Evolutionary conservation across 2,797 vertebrate genomes (phyloP).

Genomic region (Sebastes melanostomus): DNA sequence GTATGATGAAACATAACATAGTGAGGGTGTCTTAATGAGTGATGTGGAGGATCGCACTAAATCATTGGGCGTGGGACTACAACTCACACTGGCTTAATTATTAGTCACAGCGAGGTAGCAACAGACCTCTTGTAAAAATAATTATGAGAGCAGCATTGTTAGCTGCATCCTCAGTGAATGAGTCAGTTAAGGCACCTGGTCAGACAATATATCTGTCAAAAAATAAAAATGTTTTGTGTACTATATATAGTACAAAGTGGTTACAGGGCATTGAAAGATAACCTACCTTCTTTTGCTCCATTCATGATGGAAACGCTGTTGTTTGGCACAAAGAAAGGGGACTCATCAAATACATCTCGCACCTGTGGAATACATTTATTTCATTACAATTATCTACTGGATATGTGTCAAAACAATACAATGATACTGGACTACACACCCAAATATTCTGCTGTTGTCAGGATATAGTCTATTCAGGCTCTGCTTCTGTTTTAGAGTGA

Average conservation of each 20-base stretch:
- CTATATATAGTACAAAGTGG: not conserved
- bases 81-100: constrained; percentile 60
- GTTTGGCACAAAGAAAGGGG: constrained; percentile 93
- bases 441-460: not conserved
- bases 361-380: constrained; percentile 81
- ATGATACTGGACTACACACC: not conserved
- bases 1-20: constrained; percentile 66
- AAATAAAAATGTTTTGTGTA: not conserved
- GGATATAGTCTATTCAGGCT: constrained; percentile 29
- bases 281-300: constrained; percentile 92
- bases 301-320: constrained; percentile 96
- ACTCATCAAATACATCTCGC: constrained; percentile 89
- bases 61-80: constrained; percentile 71
- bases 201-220: constrained; percentile 9
- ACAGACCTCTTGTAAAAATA: constrained; percentile 54
- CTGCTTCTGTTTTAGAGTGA: constrained; percentile 62
- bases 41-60: constrained; percentile 68
- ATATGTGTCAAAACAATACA: not conserved
- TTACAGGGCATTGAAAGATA: not conserved
- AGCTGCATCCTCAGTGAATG: not conserved
- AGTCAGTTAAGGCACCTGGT: constrained; percentile 34
- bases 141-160: constrained; percentile 34
- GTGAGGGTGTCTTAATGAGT: constrained; percentile 67
- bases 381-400: not conserved
- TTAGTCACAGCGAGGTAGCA: constrained; percentile 58